Base-by-base conservation (phyloP, 2,888 invertebrate species). In the Sesia bembeciformis region DNA sequence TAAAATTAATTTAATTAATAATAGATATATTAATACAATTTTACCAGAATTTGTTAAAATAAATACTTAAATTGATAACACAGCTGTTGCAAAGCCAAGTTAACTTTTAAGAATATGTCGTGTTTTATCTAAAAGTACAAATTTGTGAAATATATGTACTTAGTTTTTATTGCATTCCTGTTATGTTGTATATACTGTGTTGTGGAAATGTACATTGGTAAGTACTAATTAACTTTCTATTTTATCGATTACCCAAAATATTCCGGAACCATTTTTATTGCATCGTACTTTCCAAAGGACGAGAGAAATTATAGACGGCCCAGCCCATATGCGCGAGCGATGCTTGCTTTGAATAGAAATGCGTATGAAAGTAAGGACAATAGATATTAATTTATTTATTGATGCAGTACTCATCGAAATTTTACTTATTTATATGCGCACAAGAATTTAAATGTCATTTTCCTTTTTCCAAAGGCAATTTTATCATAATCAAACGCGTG, bases 261-360 rank as follows among this genome's bases (percentile, higher is more conserved):
- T 83, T 78, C 82, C 80, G 80, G 78, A 78, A 77, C 74, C 68
- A 79, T 87, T 88, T 88, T 87, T 78, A 80, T 72, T 57, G 57
- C 72, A 4, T 8, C 40, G 3, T 52, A 73, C 86, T 87, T 87
- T 86, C 86, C 75, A 79, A 84, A 82, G 85, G 86, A 81, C 83
- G 70, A 81, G 86, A 77, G 88, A 89, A 87, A 89, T 84, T 80
- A 87, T 86, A 84, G 66, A 76, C 73, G 77, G 71, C 63, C 72
- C 70, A 70, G 70, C 71, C 78, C 74, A 80, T 80, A 78, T 72
- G 73, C 68, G 72, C 67, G 60, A 56, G 57, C 60, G 66, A 62
- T 39, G 66, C 75, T 66, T 60, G 75, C 57, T 52, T 63, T 66
- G 88, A 78, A 87, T 88, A 67, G 63, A 64, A 86, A 87, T 85